Conservation (phyloP, 2,888 invertebrate genomes). For the Clistopyga incitator region DNA sequence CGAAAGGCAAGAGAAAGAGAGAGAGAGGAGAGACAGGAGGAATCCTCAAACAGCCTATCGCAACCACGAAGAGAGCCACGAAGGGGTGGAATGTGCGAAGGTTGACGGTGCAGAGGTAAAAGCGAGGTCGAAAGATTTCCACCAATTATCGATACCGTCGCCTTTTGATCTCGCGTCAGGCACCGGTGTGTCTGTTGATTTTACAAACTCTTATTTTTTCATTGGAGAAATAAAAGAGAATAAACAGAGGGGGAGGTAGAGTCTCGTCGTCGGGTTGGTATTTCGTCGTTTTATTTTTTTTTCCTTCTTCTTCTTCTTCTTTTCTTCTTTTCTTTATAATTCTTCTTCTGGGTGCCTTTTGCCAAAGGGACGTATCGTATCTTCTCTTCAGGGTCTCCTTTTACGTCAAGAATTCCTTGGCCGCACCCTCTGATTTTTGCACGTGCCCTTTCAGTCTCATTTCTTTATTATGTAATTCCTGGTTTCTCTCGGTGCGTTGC, state of each 20-base stretch:
- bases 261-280: conserved; percentile 44
- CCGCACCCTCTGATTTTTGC: conserved; percentile 22
- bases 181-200: conserved; percentile 77
- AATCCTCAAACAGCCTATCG: conserved; percentile 80
- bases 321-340: neutral
- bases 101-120: conserved; percentile 37
- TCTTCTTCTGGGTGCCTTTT: conserved; percentile 30
- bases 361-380: conserved; percentile 39
- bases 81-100: conserved; percentile 31
- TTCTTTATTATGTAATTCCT: conserved; percentile 35
- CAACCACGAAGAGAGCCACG: conserved; percentile 56
- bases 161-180: conserved; percentile 80
- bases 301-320: too few relatives aligned
- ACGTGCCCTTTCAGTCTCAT: conserved; percentile 1
- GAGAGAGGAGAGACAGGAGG: conserved; percentile 71
- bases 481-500: conserved; percentile 25
- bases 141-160: conserved; percentile 82
- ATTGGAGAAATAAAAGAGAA: conserved; percentile 73
- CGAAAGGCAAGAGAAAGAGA: neutral
- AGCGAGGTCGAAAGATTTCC: conserved; percentile 78
- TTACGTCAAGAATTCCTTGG: conserved; percentile 25
- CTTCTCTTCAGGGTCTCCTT: conserved; percentile 40
- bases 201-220: conserved; percentile 79
- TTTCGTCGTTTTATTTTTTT: conserved; percentile 27
- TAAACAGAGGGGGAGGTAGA: conserved; percentile 12